Conservation (phyloP, 1,140 invertebrate species). For the Eumaeus atala region DNA sequence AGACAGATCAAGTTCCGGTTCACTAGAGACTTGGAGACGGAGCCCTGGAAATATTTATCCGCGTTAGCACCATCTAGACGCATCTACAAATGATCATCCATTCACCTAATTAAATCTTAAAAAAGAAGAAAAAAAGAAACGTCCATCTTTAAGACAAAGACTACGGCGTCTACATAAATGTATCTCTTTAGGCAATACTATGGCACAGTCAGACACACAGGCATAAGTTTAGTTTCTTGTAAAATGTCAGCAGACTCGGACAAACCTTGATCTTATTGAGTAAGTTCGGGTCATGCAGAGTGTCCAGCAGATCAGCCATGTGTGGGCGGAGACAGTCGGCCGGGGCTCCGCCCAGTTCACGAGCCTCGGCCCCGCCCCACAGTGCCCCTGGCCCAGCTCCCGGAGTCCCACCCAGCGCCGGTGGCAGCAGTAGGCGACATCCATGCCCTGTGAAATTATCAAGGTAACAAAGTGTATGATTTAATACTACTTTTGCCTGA, state of each 20-base stretch:
- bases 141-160: too few species aligned
- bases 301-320: constrained; percentile 95
- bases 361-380: constrained; percentile 26
- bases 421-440: constrained; percentile 40
- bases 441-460: constrained; percentile 39
- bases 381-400: constrained; percentile 24
- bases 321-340: constrained; percentile 95
- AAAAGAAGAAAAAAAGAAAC: background rate
- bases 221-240: background rate
- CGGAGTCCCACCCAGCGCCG: constrained; percentile 18
- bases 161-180: background rate
- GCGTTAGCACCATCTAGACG: background rate
- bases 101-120: background rate
- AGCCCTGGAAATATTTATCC: constrained; percentile 35
- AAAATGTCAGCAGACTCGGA: background rate
- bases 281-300: constrained; percentile 96
- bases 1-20: constrained; percentile 80
- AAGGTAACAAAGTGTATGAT: too few species aligned
- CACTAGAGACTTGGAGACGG: constrained; percentile 59
- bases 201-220: background rate
- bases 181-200: too few species aligned
- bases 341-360: constrained; percentile 85
- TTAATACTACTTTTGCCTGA: too few species aligned
- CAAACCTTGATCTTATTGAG: constrained; percentile 95
- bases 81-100: too few species aligned